phyloP scores from a whole-genome alignment of 2,888 invertebrate species.

The Philereme transversata region DNA sequence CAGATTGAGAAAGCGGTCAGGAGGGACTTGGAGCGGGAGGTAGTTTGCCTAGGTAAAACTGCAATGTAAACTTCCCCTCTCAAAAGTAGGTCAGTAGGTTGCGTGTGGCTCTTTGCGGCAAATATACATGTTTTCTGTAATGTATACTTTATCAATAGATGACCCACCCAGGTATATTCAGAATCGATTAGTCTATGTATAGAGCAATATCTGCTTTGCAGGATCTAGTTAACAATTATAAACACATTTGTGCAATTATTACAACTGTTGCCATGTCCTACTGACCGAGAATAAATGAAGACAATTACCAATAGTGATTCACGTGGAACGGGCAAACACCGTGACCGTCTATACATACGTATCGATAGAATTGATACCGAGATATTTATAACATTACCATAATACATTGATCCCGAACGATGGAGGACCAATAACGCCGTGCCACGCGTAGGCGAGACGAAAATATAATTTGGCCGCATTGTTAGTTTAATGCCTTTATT shows the following conservation, averaged over 20 bases:
- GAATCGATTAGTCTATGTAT: not conserved
- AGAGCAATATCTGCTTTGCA: not conserved
- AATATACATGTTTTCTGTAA: constrained; percentile 14
- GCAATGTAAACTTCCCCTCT: constrained; percentile 34
- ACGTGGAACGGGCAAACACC: constrained; percentile 38
- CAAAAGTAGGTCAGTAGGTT: constrained; percentile 53
- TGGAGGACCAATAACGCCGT: constrained; percentile 23
- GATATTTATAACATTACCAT: constrained; percentile 45
- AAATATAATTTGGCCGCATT: constrained; percentile 31
- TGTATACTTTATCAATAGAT: not conserved
- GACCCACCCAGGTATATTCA: not conserved
- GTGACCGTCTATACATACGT: constrained; percentile 32
- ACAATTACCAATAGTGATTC: constrained; percentile 36
- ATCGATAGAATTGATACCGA: constrained; percentile 29
- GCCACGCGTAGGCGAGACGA: constrained; percentile 26
- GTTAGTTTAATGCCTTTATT: constrained; percentile 25
- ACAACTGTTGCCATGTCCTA: constrained; percentile 29
- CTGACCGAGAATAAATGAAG: constrained; percentile 28
- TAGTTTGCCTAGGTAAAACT: constrained; percentile 13
- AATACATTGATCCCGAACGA: constrained; percentile 43
- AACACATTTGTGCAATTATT: constrained; percentile 15
- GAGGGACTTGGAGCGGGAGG: not conserved
- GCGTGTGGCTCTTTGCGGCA: constrained; percentile 39
- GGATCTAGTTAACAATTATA: constrained; percentile 9
- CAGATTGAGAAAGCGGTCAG: no score